Evolutionary conservation across 30 jellyfish, hydroid and myxozoan genomes (phyloP).

Genomic region (Calvadosia cruxmelitensis): DNA sequence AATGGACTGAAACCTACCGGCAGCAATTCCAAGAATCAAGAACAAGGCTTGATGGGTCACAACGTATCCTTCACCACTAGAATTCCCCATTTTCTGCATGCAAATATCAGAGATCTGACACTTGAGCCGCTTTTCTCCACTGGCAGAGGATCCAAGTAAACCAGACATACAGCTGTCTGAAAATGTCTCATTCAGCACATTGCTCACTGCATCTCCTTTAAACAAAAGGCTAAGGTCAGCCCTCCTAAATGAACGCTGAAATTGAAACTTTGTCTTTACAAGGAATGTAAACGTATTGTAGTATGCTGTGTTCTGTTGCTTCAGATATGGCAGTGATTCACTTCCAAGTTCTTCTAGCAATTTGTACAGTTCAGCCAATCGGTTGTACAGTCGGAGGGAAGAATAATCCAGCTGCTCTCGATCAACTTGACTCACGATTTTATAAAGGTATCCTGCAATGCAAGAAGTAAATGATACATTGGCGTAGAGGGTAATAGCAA

Average conservation of each 20-base stretch:
- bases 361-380: neutral
- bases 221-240: neutral
- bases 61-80: neutral
- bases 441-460: too few species aligned
- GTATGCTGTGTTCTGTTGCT: neutral
- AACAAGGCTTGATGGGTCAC: conserved; percentile 19
- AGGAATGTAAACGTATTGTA: too few species aligned
- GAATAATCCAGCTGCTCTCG: neutral
- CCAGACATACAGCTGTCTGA: neutral
- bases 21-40: conserved; percentile 3
- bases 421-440: too few species aligned
- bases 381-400: neutral
- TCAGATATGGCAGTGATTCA: neutral
- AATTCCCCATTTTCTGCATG: neutral
- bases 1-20: too few species aligned
- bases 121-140: neutral
- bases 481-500: too few species aligned
- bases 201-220: neutral
- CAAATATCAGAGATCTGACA: conserved; percentile 6
- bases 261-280: too few species aligned
- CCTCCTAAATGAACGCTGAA: neutral
- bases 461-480: too few species aligned
- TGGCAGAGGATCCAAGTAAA: neutral
- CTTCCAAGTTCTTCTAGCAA: neutral
- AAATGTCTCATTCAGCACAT: neutral